Conservation (phyloP, 2,888 invertebrate genomes). For the Drosophila helvetica region DNA sequence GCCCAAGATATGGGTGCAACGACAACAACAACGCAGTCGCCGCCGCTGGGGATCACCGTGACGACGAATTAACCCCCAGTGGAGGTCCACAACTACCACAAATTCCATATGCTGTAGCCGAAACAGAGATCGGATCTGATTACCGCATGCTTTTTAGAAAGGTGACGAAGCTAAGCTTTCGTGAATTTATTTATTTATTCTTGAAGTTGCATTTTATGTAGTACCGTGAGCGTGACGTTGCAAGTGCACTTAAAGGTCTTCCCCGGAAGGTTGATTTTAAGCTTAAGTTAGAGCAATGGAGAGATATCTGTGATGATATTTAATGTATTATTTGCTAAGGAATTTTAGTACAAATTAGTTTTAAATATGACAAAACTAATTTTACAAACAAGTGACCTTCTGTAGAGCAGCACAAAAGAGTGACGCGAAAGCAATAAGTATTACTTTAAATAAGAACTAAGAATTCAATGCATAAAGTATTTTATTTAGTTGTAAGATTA, state of each 20-base stretch:
- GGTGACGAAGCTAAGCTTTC: slow-evolving; percentile 54
- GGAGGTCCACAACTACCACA: slow-evolving; percentile 43
- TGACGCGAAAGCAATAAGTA: slow-evolving; percentile 21
- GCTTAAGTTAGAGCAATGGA: slow-evolving; percentile 33
- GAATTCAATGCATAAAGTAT: slow-evolving; percentile 10
- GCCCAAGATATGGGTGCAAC: slow-evolving; percentile 70
- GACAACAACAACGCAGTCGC: not conserved
- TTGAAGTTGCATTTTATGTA: slow-evolving; percentile 18
- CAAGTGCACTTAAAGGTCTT: slow-evolving; percentile 28
- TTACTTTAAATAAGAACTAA: slow-evolving; percentile 29
- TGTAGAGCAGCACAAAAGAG: slow-evolving; percentile 18
- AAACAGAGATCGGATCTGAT: slow-evolving; percentile 22
- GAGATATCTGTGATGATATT: slow-evolving; percentile 21
- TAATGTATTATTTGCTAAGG: slow-evolving; percentile 27
- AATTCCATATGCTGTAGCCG: slow-evolving; percentile 68
- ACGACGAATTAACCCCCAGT: slow-evolving; percentile 58
- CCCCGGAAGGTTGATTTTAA: slow-evolving; percentile 8
- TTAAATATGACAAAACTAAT: not conserved
- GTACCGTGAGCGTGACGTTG: slow-evolving; percentile 11
- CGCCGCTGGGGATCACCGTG: slow-evolving; percentile 28
- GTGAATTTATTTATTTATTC: slow-evolving; percentile 38
- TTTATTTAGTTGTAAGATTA: slow-evolving; percentile 20
- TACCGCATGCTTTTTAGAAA: slow-evolving; percentile 11
- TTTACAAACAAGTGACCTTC: slow-evolving; percentile 39
- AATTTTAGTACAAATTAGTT: slow-evolving; percentile 13